Conservation (phyloP, 2,113 vertebrate species). For the Cavia aperea region DNA sequence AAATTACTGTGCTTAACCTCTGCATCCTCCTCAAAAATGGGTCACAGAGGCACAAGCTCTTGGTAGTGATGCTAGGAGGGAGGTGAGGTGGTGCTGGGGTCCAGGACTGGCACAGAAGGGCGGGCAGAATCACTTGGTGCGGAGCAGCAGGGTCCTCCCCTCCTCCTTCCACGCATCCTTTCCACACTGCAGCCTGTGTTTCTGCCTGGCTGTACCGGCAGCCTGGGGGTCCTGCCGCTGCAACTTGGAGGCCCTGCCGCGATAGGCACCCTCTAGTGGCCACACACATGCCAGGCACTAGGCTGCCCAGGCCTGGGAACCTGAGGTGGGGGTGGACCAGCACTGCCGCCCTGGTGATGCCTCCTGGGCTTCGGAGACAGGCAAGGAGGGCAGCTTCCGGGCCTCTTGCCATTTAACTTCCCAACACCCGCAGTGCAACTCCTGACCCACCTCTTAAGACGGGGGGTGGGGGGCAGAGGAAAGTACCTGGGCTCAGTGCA, state of each 20-base stretch:
- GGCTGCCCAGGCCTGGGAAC: background rate
- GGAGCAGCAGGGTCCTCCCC: background rate
- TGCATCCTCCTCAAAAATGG: background rate
- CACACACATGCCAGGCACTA: accelerated
- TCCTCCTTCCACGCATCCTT: background rate
- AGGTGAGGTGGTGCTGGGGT: background rate
- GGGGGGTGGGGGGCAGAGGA: background rate
- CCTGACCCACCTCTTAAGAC: background rate
- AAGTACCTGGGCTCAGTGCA: background rate
- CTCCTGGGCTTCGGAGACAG: background rate
- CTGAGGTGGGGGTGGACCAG: background rate
- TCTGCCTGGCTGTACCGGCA: background rate
- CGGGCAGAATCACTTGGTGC: background rate
- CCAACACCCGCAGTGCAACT: background rate
- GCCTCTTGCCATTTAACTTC: background rate
- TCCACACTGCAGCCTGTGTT: background rate
- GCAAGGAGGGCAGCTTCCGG: background rate
- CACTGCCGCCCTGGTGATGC: background rate
- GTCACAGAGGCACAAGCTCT: background rate
- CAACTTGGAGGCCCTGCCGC: background rate
- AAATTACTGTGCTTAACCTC: background rate
- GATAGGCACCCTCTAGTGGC: conserved; percentile 53
- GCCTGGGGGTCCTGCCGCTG: background rate
- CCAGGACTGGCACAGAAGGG: background rate
- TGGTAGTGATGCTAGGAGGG: background rate